phyloP scores from a whole-genome alignment of 2,888 invertebrate genomes.

The Sturmia bella region DNA sequence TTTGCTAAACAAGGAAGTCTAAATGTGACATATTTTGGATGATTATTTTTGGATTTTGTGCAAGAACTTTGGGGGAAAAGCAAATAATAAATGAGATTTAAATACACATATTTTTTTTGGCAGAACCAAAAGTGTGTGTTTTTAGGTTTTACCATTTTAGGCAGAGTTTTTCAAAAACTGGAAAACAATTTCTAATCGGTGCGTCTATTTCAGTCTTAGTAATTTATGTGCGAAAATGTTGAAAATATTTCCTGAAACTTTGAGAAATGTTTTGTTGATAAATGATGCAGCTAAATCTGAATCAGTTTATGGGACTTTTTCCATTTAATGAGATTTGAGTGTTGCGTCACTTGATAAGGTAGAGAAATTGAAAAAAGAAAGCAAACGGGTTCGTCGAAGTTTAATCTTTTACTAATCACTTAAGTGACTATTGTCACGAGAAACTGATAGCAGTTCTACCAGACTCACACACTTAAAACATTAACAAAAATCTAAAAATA shows the following conservation, averaged over 20 bases:
- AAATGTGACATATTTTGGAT: conserved; percentile 69
- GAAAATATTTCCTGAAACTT: conserved; percentile 56
- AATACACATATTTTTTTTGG: conserved; percentile 26
- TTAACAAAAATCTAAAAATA: no score
- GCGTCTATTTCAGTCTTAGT: neutral
- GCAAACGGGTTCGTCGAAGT: no score
- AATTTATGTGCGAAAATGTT: conserved; percentile 51
- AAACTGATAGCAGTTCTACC: no score
- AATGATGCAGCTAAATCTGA: conserved; percentile 39
- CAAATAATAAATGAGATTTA: conserved; percentile 57
- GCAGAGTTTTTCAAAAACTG: neutral
- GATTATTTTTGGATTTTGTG: conserved; percentile 49
- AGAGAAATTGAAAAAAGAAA: neutral
- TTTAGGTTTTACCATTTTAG: conserved; percentile 58
- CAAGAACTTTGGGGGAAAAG: conserved; percentile 11
- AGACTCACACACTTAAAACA: no score
- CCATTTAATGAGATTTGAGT: conserved; percentile 4
- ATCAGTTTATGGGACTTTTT: neutral
- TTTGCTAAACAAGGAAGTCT: conserved; percentile 68
- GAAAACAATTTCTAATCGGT: conserved; percentile 1
- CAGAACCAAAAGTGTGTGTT: conserved; percentile 57
- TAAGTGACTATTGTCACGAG: no score
- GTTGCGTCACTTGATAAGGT: no score
- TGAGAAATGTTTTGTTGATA: conserved; percentile 13
- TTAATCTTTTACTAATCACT: no score